Evolutionary conservation across 1,140 invertebrate species (phyloP).

Genomic region (Kradibia gibbosae): DNA sequence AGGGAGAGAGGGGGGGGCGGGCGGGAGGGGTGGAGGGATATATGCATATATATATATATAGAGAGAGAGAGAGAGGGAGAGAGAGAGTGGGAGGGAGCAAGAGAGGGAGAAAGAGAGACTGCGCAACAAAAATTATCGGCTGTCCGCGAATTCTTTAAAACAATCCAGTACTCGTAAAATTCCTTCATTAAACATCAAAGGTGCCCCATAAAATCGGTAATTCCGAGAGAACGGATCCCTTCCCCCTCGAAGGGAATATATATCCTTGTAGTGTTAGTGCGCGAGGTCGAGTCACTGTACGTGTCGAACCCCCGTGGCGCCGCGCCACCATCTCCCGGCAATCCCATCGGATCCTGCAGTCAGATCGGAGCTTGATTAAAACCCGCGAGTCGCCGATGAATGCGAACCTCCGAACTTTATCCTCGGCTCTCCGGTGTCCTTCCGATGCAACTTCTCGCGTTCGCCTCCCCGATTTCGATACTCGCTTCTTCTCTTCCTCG

Average conservation of each 20-base stretch:
- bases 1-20: not conserved
- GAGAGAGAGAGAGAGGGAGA: not conserved
- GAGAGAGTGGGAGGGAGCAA: constrained; percentile 46
- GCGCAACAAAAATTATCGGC: constrained; percentile 66
- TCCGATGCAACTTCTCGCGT: constrained; percentile 29
- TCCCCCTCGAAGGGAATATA: not conserved
- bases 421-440: constrained; percentile 45
- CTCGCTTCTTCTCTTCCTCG: constrained; percentile 12
- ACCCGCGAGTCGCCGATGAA: constrained; percentile 69
- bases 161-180: constrained; percentile 70
- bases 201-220: constrained; percentile 71
- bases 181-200: constrained; percentile 72
- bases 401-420: constrained; percentile 69
- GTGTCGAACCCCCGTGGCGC: constrained; percentile 71
- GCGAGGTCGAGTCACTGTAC: constrained; percentile 56
- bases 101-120: constrained; percentile 41
- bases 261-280: constrained; percentile 9
- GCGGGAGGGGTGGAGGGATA: not conserved
- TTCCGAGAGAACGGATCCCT: constrained; percentile 55
- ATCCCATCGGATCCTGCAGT: constrained; percentile 66
- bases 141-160: constrained; percentile 67
- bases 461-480: constrained; percentile 2
- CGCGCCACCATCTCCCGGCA: constrained; percentile 70
- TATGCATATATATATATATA: not conserved
- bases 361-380: constrained; percentile 73